Percentiles rank a stretch among this genome's conserved stretches.
These are phyloP conservation scores for Macrocentrus cingulum DNA, from an alignment of 1,140 invertebrate genomes.

Conservation along the genomic window DNA sequence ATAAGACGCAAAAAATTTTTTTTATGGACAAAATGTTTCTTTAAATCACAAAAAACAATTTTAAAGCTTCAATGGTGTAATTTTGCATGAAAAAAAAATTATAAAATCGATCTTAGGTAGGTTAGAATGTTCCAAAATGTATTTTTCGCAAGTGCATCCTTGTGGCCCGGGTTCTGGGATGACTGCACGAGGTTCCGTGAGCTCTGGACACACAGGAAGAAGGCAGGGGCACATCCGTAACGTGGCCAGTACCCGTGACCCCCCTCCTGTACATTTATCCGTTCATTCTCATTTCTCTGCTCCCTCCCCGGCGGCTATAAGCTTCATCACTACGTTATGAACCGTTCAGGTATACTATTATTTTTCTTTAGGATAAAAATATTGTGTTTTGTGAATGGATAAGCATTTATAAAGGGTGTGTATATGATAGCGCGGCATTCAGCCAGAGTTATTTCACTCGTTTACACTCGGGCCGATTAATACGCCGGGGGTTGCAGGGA, in stretches of 20 bases:
- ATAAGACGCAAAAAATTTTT: too few relatives aligned
- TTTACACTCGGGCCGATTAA: constrained; percentile 10
- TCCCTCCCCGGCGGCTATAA: background rate
- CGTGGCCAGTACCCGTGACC: constrained; percentile 59
- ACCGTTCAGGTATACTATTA: too few relatives aligned
- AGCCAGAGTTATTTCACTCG: constrained; percentile 1
- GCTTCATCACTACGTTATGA: too few relatives aligned
- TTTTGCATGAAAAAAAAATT: too few relatives aligned
- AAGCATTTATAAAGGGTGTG: too few relatives aligned
- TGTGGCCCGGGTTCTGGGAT: constrained; percentile 24
- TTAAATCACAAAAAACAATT: too few relatives aligned
- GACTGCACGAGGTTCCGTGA: constrained; percentile 42
- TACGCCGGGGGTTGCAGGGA: constrained; percentile 23
- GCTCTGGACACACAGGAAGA: constrained; percentile 55
- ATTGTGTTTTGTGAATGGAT: too few relatives aligned
- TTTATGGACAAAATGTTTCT: too few relatives aligned
- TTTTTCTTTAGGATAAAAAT: too few relatives aligned
- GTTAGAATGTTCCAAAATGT: background rate
- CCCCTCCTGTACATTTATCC: constrained; percentile 37
- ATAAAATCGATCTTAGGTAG: too few relatives aligned
- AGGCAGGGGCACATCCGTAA: constrained; percentile 61
- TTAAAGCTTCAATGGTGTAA: too few relatives aligned
- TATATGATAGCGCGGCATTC: too few relatives aligned
- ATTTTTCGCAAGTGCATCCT: background rate
- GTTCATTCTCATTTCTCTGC: constrained; percentile 31